phyloP scores from a whole-genome alignment of 1,140 invertebrate species.

The Contarinia nasturtii region DNA sequence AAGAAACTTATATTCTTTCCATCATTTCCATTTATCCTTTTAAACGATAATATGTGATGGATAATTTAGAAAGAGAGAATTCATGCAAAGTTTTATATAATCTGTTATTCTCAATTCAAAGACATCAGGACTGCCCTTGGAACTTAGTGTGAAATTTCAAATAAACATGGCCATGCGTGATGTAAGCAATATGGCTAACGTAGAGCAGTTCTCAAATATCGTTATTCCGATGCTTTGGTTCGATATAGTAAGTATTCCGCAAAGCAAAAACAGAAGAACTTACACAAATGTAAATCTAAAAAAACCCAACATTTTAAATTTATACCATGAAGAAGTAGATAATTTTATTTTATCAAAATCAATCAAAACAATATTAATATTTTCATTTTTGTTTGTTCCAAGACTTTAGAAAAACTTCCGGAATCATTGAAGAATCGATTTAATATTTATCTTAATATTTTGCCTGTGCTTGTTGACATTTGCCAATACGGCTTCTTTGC shows the following conservation, averaged over 20 bases:
- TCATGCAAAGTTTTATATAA: no score
- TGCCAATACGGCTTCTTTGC: constrained; percentile 37
- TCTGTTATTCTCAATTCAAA: constrained; percentile 17
- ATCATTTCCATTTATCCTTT: no score
- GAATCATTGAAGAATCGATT: constrained; percentile 38
- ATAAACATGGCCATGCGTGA: constrained; percentile 64
- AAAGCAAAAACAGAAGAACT: not conserved
- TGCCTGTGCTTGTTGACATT: constrained; percentile 36
- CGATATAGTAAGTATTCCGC: constrained; percentile 51
- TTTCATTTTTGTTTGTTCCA: constrained; percentile 22
- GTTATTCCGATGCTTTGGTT: constrained; percentile 61
- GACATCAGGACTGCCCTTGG: constrained; percentile 52
- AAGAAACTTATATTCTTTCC: not conserved
- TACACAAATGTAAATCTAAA: not conserved
- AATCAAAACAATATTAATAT: no score
- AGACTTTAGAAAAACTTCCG: constrained; percentile 47
- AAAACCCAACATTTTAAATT: no score
- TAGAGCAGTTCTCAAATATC: constrained; percentile 41
- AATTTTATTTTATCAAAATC: no score
- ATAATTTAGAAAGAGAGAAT: no score
- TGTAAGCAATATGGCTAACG: constrained; percentile 35
- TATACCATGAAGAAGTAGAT: no score
- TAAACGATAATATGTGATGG: no score
- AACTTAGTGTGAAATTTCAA: constrained; percentile 55
- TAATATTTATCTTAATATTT: constrained; percentile 45